Evolutionary conservation across 2,888 invertebrate genomes (phyloP).

Genomic region (Ernsta delagoae): DNA sequence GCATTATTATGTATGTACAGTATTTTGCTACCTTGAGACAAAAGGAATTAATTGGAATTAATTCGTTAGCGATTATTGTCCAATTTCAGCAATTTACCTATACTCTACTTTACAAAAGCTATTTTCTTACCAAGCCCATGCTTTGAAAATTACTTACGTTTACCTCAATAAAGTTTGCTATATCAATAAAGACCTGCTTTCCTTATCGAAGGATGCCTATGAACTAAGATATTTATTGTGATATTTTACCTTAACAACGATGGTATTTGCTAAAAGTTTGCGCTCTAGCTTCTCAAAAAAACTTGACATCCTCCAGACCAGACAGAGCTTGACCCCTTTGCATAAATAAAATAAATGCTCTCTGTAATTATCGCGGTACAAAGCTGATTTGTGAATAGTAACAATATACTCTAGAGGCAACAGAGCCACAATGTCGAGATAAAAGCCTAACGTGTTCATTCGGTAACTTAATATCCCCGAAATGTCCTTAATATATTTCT

Average conservation of each 20-base stretch:
- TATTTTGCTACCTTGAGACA: conserved; percentile 57
- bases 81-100: no score
- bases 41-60: no score
- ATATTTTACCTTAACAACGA: conserved; percentile 65
- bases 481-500: conserved; percentile 64
- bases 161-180: no score
- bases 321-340: conserved; percentile 81
- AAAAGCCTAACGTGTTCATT: conserved; percentile 77
- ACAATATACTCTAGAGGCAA: conserved; percentile 80
- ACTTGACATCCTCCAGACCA: conserved; percentile 77
- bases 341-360: conserved; percentile 76
- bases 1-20: conserved; percentile 69
- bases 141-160: neutral
- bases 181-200: no score
- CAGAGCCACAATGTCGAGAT: conserved; percentile 76
- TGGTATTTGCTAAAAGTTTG: conserved; percentile 67
- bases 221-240: neutral
- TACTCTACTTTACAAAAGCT: no score
- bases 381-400: conserved; percentile 62
- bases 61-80: no score
- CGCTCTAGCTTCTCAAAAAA: conserved; percentile 76
- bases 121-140: no score
- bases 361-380: conserved; percentile 67
- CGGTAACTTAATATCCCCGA: conserved; percentile 68
- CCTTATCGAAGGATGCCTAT: no score